phyloP scores from a whole-genome alignment of 2,113 vertebrate genomes.

The Tachysurus fulvidraco region DNA sequence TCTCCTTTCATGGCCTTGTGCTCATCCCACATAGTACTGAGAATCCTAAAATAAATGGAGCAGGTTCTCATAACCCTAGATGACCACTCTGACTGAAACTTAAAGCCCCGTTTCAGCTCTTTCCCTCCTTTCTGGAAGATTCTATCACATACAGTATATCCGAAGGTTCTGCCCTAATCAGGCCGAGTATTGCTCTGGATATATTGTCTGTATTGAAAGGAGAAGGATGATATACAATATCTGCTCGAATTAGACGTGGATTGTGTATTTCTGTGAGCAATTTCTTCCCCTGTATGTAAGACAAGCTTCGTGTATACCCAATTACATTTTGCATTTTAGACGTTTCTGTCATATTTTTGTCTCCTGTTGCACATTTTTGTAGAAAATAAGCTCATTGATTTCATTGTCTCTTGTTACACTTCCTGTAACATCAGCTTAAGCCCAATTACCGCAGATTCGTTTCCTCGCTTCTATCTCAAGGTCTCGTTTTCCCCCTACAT shows the following conservation, averaged over 20 bases:
- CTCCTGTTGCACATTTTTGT: conserved; percentile 60
- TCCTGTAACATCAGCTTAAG: conserved; percentile 80
- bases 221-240: conserved; percentile 21
- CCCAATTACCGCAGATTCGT: conserved; percentile 79
- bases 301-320: conserved; percentile 59
- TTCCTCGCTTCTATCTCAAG: conserved; percentile 68
- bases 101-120: conserved; percentile 34
- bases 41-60: conserved; percentile 81
- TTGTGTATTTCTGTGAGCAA: conserved; percentile 39
- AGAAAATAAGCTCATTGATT: conserved; percentile 80
- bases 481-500: conserved; percentile 55
- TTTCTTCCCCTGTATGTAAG: conserved; percentile 42
- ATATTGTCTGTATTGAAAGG: conserved; percentile 16
- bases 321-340: conserved; percentile 72
- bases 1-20: conserved; percentile 78
- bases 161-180: conserved; percentile 27
- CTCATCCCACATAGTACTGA: conserved; percentile 69
- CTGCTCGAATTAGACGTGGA: conserved; percentile 13
- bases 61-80: conserved; percentile 72
- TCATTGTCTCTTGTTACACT: conserved; percentile 72
- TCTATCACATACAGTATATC: conserved; percentile 2
- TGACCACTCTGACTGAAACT: conserved; percentile 65
- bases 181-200: conserved; percentile 10
- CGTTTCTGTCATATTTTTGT: conserved; percentile 71
- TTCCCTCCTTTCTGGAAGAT: conserved; percentile 17